Base-by-base conservation (phyloP, 2,797 vertebrate species). In the Heliangelus exortis region DNA sequence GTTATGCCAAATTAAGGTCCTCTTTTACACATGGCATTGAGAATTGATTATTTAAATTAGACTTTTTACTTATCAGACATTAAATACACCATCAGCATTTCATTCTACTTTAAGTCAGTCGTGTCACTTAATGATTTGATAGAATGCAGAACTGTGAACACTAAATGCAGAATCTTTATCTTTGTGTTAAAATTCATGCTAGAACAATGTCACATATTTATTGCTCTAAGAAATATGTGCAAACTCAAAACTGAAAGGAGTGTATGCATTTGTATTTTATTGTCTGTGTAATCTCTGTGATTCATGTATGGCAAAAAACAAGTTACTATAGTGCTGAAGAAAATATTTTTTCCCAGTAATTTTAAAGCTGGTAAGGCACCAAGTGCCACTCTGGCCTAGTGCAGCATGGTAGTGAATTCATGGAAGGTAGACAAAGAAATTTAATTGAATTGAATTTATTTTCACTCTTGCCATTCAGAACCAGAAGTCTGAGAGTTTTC, bases 1-100 rank as follows among this genome's bases (percentile, higher is more conserved):
- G 96, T 97, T 98, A 97, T 97, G 96, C 97, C 95, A 98, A 98
- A 98, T 98, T 98, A 99, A 98, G 97, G 92, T 91, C 33, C 57
- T 92, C 88, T 95, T 92, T 96, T 97, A 94, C 97, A 98, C 95
- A 96, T 97, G 96, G 97, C 96, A 95, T 93, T 84, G 94, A 97
- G 84, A 97, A 97, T 97, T 95, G 94, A 97, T 98, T 97, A 95
- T 91, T 96, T 97, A 97, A 98, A 97, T 97, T 95, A 97, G 97
- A 94, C 68, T 96, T 93, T 96, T 92, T 94, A 78, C 77, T 95
- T 95, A 95, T 96, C 91, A 97, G 91, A 94, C 95, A 73, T 96
- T 97, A 97, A 98, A 98, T 97, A 96, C 96, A 96, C 95, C 75
- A 89, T 92, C 90, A 92, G 93, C 88, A 95, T 98, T 98, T 98